Conservation (phyloP, 2,797 vertebrate species). For the Pterois miles region DNA sequence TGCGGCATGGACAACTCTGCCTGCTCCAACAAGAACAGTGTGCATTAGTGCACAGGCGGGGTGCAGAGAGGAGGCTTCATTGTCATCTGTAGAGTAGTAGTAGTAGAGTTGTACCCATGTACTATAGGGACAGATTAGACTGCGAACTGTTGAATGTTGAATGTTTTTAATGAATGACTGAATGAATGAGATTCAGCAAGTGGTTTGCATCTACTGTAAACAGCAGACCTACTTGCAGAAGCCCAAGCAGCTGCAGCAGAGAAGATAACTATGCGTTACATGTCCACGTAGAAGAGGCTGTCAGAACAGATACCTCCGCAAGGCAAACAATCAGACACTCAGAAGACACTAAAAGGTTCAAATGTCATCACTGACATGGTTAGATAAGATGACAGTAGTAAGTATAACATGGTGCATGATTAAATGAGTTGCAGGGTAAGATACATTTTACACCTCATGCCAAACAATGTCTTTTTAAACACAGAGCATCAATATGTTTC, state of each 20-base stretch:
- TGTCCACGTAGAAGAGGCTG: neutral
- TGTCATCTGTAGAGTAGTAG: neutral
- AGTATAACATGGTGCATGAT: neutral
- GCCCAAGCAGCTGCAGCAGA: neutral
- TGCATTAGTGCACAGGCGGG: neutral
- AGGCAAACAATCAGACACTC: neutral
- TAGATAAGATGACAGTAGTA: neutral
- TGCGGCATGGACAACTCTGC: neutral
- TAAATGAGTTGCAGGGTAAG: neutral
- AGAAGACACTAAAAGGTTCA: neutral
- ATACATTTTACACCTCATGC: neutral
- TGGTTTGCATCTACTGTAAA: neutral
- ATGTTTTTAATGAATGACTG: neutral
- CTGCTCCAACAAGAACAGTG: conserved; percentile 3
- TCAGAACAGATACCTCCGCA: conserved; percentile 8
- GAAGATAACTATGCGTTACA: neutral
- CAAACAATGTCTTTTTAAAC: neutral
- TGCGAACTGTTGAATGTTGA: neutral
- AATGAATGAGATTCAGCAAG: neutral
- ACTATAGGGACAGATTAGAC: neutral
- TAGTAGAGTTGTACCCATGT: neutral
- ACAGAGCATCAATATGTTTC: neutral
- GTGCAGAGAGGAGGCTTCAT: neutral
- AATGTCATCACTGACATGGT: neutral
- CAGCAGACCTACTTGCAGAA: neutral